A percentile compares a stretch with the other conserved stretches of the same genome.
Evolutionary conservation across 2,888 invertebrate genomes (phyloP).

Genomic region (Vannuccia rotundouncinata): DNA sequence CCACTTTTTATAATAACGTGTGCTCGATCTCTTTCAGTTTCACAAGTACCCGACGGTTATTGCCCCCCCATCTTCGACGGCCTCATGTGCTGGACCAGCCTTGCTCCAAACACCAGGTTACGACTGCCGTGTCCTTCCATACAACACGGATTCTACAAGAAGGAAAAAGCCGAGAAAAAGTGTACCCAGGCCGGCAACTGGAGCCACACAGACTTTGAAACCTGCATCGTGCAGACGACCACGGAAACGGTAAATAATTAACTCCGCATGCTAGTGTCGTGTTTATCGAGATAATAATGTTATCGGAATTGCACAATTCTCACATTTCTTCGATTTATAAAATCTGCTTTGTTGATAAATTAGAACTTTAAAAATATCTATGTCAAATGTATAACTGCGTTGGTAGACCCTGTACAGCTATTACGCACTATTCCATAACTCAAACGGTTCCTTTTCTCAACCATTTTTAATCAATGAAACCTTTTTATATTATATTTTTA

Average conservation of each 20-base stretch:
- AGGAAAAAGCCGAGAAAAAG: neutral
- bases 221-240: neutral
- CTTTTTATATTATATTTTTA: no score
- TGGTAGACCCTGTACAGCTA: no score
- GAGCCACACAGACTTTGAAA: neutral
- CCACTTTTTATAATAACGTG: no score
- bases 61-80: constrained; percentile 17
- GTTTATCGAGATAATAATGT: neutral
- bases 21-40: neutral
- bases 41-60: neutral
- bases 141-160: neutral
- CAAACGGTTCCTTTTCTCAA: no score
- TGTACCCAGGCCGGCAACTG: neutral
- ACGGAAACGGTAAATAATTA: neutral
- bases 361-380: no score
- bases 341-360: no score
- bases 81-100: neutral
- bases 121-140: neutral
- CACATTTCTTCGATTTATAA: no score
- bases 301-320: no score
- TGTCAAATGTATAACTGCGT: no score
- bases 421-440: no score
- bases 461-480: no score
- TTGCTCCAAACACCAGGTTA: neutral
- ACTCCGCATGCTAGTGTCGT: no score